Evolutionary conservation across 1,140 invertebrate species (phyloP).

Genomic region (Drosophila pachea): DNA sequence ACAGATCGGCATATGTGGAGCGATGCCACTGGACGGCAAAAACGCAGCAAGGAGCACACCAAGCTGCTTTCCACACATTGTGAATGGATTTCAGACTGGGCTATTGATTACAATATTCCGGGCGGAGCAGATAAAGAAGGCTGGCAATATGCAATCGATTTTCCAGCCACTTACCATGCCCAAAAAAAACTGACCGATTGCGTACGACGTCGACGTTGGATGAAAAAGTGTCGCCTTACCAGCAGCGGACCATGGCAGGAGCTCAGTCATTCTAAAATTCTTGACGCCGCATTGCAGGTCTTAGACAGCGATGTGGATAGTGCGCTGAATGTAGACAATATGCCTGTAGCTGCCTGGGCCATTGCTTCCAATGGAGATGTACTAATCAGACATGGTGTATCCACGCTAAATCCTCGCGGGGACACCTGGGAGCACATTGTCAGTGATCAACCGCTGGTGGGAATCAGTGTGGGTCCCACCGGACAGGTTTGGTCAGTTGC

Average conservation of each 20-base stretch:
- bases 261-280: slow-evolving; percentile 89
- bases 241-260: slow-evolving; percentile 93
- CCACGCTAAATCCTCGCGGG: slow-evolving; percentile 84
- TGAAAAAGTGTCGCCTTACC: slow-evolving; percentile 87
- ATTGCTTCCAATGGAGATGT: slow-evolving; percentile 90
- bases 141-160: slow-evolving; percentile 96
- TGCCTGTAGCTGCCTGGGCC: slow-evolving; percentile 86
- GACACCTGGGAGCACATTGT: slow-evolving; percentile 88
- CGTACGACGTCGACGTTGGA: slow-evolving; percentile 91
- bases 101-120: slow-evolving; percentile 91
- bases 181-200: slow-evolving; percentile 93
- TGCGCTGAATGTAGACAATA: slow-evolving; percentile 53
- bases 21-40: slow-evolving; percentile 89
- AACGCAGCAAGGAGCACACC: slow-evolving; percentile 90
- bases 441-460: slow-evolving; percentile 87
- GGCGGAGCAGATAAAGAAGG: slow-evolving; percentile 94
- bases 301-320: slow-evolving; percentile 60
- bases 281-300: slow-evolving; percentile 84
- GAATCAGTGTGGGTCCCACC: slow-evolving; percentile 85
- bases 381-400: slow-evolving; percentile 88
- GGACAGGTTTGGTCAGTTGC: slow-evolving; percentile 91
- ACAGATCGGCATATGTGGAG: slow-evolving; percentile 95
- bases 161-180: slow-evolving; percentile 90
- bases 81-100: slow-evolving; percentile 95
- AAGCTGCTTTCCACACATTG: slow-evolving; percentile 91